These are phyloP conservation scores for Acanthococcus lagerstroemiae DNA, from an alignment of 2,888 invertebrate genomes.

Conservation along the genomic window DNA sequence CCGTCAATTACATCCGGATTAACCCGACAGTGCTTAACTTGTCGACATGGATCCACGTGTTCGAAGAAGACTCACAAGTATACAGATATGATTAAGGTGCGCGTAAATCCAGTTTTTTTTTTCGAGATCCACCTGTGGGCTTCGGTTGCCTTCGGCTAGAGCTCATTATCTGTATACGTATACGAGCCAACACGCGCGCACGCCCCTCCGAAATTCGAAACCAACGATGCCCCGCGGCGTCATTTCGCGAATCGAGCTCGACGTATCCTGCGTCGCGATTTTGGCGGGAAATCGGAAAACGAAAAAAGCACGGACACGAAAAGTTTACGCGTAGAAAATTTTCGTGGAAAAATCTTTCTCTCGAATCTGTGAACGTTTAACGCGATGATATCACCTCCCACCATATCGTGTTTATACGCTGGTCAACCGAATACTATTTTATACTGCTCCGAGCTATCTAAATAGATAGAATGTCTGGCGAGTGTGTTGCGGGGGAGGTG, in stretches of 20 bases:
- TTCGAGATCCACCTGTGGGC: slow-evolving; percentile 4
- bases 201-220: slow-evolving; percentile 5
- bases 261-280: not conserved
- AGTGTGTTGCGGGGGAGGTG: slow-evolving; percentile 24
- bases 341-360: too few relatives aligned
- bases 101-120: slow-evolving; percentile 14
- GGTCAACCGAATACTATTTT: slow-evolving; percentile 30
- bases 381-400: slow-evolving; percentile 22
- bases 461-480: slow-evolving; percentile 26
- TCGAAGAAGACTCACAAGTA: not conserved
- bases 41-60: too few relatives aligned
- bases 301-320: too few relatives aligned
- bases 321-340: too few relatives aligned
- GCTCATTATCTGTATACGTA: not conserved
- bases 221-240: not conserved
- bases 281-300: not conserved
- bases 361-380: too few relatives aligned
- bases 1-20: too few relatives aligned
- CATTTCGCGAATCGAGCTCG: not conserved
- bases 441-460: slow-evolving; percentile 28
- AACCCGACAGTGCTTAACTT: too few relatives aligned
- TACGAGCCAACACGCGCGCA: slow-evolving; percentile 22
- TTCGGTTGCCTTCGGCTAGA: slow-evolving; percentile 13
- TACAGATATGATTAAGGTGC: not conserved
- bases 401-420: slow-evolving; percentile 29